These are phyloP conservation scores for Phrynosoma blainvillii DNA, from an alignment of 2,113 vertebrate species.

Conservation along the genomic window DNA sequence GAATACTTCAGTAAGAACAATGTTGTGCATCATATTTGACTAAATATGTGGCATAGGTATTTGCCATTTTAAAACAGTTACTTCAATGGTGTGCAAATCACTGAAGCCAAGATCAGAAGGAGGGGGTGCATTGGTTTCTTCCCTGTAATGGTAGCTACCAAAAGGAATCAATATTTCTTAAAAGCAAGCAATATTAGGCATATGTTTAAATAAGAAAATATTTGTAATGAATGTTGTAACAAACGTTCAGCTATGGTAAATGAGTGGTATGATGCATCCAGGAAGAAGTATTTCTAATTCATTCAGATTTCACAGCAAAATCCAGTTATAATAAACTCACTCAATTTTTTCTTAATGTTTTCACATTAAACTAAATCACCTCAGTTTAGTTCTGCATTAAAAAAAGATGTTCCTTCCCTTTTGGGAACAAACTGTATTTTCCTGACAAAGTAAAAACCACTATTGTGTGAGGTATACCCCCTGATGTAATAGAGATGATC, in stretches of 20 bases:
- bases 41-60: background rate
- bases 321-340: background rate
- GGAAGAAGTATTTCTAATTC: background rate
- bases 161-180: background rate
- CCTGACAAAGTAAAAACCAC: background rate
- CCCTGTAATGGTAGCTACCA: background rate
- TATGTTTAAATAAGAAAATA: background rate
- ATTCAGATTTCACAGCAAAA: background rate
- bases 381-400: slow-evolving; percentile 3
- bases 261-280: background rate
- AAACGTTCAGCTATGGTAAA: background rate
- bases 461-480: background rate
- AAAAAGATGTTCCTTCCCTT: background rate
- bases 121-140: background rate
- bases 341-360: background rate
- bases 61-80: background rate
- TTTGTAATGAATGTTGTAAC: background rate
- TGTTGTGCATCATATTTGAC: background rate
- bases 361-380: background rate
- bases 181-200: background rate
- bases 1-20: background rate
- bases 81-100: background rate
- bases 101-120: no score
- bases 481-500: background rate
- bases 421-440: background rate